Percentiles rank a stretch among this genome's conserved stretches.
Evolutionary conservation across 2,113 vertebrate species (phyloP).

Genomic region (Syrmaticus mikado): DNA sequence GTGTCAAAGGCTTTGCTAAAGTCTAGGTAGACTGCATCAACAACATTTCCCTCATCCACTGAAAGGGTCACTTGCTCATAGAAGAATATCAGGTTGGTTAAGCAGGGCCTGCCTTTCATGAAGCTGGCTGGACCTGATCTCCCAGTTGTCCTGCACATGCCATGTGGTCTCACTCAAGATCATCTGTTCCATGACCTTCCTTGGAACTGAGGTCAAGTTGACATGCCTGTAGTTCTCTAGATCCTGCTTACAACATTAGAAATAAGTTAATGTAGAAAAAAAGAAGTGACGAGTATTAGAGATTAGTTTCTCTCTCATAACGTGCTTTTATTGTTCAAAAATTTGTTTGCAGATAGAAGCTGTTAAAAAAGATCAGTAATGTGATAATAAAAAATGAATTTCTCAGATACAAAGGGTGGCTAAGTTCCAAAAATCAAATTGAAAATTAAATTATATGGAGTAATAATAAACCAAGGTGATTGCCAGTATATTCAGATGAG

Average conservation of each 20-base stretch:
- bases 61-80: too few species aligned
- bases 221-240: too few species aligned
- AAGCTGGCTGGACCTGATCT: too few species aligned
- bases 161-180: not conserved
- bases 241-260: not conserved
- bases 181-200: not conserved
- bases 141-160: too few species aligned
- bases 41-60: too few species aligned
- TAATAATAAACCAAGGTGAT: slow-evolving; percentile 11
- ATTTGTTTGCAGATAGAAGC: not conserved
- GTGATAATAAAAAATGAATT: slow-evolving; percentile 36
- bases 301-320: not conserved
- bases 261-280: not conserved
- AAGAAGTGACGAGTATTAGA: not conserved
- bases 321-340: slow-evolving; percentile 5
- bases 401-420: not conserved
- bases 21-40: too few species aligned
- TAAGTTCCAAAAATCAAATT: slow-evolving; percentile 23
- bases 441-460: slow-evolving; percentile 56
- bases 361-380: slow-evolving; percentile 8
- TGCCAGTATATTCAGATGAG: slow-evolving; percentile 3
- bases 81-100: too few species aligned
- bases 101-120: too few species aligned
- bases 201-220: not conserved
- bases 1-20: too few species aligned